Evolutionary conservation across 37 sponge, comb jelly and placozoan species (phyloP), one percentile per base, ranked within the genome.

Genomic region (Beroe ovata): DNA sequence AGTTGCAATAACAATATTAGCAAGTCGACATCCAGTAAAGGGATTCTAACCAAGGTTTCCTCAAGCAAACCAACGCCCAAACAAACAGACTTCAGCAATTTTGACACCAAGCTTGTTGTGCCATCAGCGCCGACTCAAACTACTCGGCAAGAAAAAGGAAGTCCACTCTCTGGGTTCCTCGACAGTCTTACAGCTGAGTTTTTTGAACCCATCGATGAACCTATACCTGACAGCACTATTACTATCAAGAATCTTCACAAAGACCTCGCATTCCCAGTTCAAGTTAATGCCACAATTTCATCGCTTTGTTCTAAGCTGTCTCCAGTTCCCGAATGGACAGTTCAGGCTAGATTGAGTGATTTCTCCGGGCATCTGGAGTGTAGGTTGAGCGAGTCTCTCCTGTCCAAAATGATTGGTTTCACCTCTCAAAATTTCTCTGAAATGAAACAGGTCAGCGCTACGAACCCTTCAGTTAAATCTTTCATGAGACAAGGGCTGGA

Each of bases 401-500:
- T 77, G 54, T 8, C 47, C n/a, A 39, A 19, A 77, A 30, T 77
- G 16, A 77, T 77, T 3, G 84, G 84, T 1, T 77, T n/a, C 28
- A 42, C 84, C 1, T 77, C 84, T n/a, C 23, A 1, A 4, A 35
- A 77, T 1, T 77, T 77, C 28, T n/a, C 19, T n/a, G 28, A 77
- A 21, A 3, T 77, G 54, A 77, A 42, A 77, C 42, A 42, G 8
- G 84, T 77, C n/a, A 40, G 84, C 3, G 22, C 47, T 4, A 42
- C 54, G 1, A 42, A 77, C 47, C 84, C 41, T 22, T 30, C 26
- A 0, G 38, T 77, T 11, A 77, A 41, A 42, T 6, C 54, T 25
- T 77, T 42, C 28, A 16, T 77, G 11, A 77, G 84, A 23, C 19
- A 16, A 19, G 84, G 84, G 39, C 54, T 77, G 84, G 84, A 77